Evolutionary conservation across 2,888 invertebrate genomes (phyloP), one percentile per base, ranked within the genome.

Genomic region (Lasioglossum villosulum): DNA sequence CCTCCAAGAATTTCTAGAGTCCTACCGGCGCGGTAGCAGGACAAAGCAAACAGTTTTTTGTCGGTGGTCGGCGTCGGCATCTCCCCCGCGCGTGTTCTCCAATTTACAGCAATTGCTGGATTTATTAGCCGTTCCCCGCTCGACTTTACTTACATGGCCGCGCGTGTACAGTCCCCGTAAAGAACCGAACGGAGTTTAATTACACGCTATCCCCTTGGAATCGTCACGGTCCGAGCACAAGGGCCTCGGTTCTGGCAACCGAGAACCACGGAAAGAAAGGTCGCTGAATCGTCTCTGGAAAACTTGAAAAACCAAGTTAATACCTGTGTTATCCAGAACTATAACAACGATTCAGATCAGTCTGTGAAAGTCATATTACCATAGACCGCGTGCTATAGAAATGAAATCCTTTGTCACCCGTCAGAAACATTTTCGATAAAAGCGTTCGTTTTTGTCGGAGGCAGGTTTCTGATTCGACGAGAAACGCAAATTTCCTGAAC

Each of bases 31-130:
- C n/a, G n/a, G 39, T 66, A 10, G 23, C 34, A 37, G 52, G 34
- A 78, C 74, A 82, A 82, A 88, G 81, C 70, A 80, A 84, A 83
- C 34, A 78, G 52, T 80, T 83, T 89, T 87, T 84, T 78, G 59
- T 63, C 30, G 27, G 71, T 48, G 19, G 74, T 48, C 71, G 52
- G 73, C 34, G 75, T 56, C 71, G 73, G 52, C 23, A 39, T 66
- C 34, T 80, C 75, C 66, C 78, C n/a, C 59, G 72, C 56, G 37
- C 56, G 82, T 82, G 85, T 90, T 89, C 86, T 87, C 83, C 84
- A 90, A 90, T 90, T 90, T 90, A 89, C 87, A 48, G 90, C 85
- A 90, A 90, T 90, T 90, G 90, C 80, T 86, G 85, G 88, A 90
- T 90, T 90, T 90, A 90, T 90, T 90, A 87, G 82, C 23, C 76